phyloP scores from a whole-genome alignment of 2,888 invertebrate genomes.

The Zelleria hepariella region DNA sequence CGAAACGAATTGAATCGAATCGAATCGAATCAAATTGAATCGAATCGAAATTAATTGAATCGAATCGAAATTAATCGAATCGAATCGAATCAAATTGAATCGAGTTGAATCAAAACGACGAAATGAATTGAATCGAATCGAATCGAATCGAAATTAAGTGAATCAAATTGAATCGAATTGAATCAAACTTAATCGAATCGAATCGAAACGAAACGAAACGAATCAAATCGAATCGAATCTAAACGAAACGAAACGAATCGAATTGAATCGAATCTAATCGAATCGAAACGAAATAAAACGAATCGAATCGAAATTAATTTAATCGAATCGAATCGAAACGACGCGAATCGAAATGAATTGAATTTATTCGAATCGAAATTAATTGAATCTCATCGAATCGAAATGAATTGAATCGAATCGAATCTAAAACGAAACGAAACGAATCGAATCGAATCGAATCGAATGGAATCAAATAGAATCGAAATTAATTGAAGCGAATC shows the following conservation, averaged over 20 bases:
- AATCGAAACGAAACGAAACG: conserved; percentile 14
- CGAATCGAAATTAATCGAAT: conserved; percentile 15
- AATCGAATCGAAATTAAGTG: conserved; percentile 15
- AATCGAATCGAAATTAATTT: conserved; percentile 16
- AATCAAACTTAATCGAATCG: conserved; percentile 15
- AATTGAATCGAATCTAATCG: conserved; percentile 8
- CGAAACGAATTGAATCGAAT: conserved; percentile 9
- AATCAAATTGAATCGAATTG: conserved; percentile 15
- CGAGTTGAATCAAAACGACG: conserved; percentile 13
- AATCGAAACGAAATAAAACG: conserved; percentile 9
- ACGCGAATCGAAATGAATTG: conserved; percentile 10
- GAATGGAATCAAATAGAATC: background rate
- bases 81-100: conserved; percentile 15
- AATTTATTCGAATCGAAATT: conserved; percentile 7
- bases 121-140: conserved; percentile 12
- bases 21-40: conserved; percentile 14
- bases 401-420: conserved; percentile 9
- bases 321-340: conserved; percentile 13
- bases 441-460: conserved; percentile 6
- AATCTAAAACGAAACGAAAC: conserved; percentile 10
- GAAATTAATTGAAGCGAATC: background rate
- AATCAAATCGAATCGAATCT: conserved; percentile 14
- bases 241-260: conserved; percentile 11
- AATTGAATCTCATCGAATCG: conserved; percentile 8
- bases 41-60: conserved; percentile 14